Conservation (phyloP, 2,113 vertebrate genomes). For the Genyomyrus donnyi region DNA sequence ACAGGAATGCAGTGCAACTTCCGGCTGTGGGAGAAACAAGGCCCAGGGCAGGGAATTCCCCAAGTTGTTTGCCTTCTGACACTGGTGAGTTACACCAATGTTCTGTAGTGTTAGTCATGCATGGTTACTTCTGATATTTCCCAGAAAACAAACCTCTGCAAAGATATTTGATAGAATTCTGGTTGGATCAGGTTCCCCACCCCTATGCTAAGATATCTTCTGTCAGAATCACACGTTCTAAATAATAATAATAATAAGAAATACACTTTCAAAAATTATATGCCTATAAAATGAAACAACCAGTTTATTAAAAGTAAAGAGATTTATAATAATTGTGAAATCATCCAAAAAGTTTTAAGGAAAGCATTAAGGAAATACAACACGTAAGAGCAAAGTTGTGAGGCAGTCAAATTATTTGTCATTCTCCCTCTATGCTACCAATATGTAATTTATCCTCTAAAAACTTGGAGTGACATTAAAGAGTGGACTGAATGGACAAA, state of each 20-base stretch:
- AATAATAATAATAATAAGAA: neutral
- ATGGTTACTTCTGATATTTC: neutral
- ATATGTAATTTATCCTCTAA: neutral
- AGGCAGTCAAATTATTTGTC: neutral
- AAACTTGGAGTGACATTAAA: neutral
- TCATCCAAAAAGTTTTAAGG: neutral
- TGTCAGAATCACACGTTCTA: neutral
- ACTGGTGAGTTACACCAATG: neutral
- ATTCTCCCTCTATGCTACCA: neutral
- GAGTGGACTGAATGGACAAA: neutral
- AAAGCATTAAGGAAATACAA: neutral
- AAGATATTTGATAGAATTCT: neutral
- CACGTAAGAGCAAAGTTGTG: neutral
- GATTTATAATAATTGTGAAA: neutral
- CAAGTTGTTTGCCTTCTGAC: neutral
- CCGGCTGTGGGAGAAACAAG: neutral
- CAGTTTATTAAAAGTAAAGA: neutral
- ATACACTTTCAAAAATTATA: neutral
- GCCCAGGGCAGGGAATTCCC: neutral
- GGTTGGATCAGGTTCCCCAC: too few relatives aligned
- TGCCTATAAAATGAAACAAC: neutral
- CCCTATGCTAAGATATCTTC: neutral
- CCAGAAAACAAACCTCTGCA: neutral
- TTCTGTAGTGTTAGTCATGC: neutral
- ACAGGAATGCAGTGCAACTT: neutral